Evolutionary conservation across 2,797 vertebrate species (phyloP), one percentile per base, ranked within the genome.

Genomic region (Peromyscus eremicus): DNA sequence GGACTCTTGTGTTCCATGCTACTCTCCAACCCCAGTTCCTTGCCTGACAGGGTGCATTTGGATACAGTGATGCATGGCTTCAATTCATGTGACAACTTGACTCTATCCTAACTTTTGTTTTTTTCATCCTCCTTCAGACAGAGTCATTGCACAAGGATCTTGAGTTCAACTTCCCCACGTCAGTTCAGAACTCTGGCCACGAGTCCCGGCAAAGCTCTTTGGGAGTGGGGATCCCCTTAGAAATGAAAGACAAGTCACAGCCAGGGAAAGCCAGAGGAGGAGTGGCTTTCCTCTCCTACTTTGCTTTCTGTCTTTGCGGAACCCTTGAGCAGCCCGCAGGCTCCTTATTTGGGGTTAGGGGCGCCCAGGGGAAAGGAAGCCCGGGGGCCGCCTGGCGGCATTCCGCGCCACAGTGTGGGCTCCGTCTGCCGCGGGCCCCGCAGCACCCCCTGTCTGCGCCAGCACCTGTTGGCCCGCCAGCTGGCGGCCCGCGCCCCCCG

Each of bases 401-500:
- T 82, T 92, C 82, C 95, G 62, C 57, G 46, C 34, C 70, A 25
- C 75, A 40, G 34, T 70, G 14, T 3, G 29, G 60, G 94, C 76
- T 60, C 76, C 13, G 37, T 87, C 66, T 49, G 60, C 25, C 9
- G 71, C 29, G 40, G 60, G 68, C n/a, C 55, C 96, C 23, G 83
- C 83, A 27, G 85, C 79, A 97, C 98, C 98, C 93, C 97, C 97
- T 88, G 98, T 98, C 98, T 97, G 98, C 70, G 98, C 96, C 98
- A 98, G 99, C 99, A 99, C 99, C 99, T 99, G 99, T 99, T 99
- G 99, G 98, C 98, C 98, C 77, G 97, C 99, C 99, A 98, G 98
- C 99, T 97, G 99, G 98, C 98, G 97, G 97, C 5, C 92, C 70
- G 57, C 40, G 77, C 55, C 37, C 80, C 46, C 57, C 4, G 77